Evolutionary conservation across 35 echinoderm and acorn worm species (phyloP), one percentile per base, ranked within the genome.

Genomic region (Anneissia japonica): DNA sequence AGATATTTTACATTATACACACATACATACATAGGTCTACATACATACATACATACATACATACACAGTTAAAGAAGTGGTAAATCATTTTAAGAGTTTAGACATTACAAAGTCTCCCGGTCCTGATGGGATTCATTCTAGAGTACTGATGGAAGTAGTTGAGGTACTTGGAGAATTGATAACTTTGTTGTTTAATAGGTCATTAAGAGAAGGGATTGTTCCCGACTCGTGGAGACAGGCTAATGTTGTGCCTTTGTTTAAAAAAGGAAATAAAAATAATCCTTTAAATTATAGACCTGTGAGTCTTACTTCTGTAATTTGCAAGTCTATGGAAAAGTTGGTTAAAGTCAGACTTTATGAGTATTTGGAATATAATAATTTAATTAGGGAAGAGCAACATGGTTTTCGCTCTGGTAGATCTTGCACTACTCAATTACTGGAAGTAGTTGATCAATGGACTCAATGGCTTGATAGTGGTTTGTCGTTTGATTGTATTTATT

Each of bases 251-350:
- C 35, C 79, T 5, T 14, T 77, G 3, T 77, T 32, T 37, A 77
- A 77, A 26, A 77, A 77, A 23, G 76, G 76, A 34, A 34, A 37
- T 26, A 77, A 77, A 34, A 32, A 16, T 7, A 31, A 32, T 6
- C 80, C 80, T 5, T 9, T 10, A 38, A 82, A 82, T 26, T 77
- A 77, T 32, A 5, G 30, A 21, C 82, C 82, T 29, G 82, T 56
- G 0, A 84, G 82, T 33, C 34, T 84, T 0, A 84, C 82, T 30
- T 74, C 84, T 23, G 38, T 51, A 16, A 13, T 75, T 10, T 29
- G 84, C 37, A 86, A 86, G 37, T 26, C 73, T 2, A 64, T 86
- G 87, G 87, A 89, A 76, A 82, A 79, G 0, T 64, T 89, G 0
- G 36, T 89, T 38, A 73, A 80, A 76, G 79, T n/a, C n/a, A n/a